Base-by-base conservation (phyloP, 2,797 vertebrate genomes). In the Phaenicophaeus curvirostris region DNA sequence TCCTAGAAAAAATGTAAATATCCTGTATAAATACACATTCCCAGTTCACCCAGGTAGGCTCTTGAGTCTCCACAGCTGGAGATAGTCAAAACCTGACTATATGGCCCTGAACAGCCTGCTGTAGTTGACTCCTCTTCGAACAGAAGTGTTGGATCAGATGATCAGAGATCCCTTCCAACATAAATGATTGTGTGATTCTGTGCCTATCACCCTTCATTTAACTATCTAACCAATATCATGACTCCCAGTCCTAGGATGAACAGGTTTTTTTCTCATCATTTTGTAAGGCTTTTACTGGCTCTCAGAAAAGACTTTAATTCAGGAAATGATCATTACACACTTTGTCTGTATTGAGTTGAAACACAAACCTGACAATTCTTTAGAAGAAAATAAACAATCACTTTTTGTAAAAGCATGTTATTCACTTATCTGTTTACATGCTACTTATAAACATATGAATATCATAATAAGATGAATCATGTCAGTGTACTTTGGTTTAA, bases 371-470 rank as follows among this genome's bases (percentile, higher is more conserved):
- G 46, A 28, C 39, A 13, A 59, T 67, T 39, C 51, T 93, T 94
- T 48, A 82, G 75, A 91, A 53, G 28, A 90, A 73, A 93, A 87
- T 85, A 91, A 81, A 94, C 82, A 87, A 81, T 92, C 71, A 77
- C 51, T 96, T 97, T 92, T 75, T 93, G 48, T 20, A 50, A 37
- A 88, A 90, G 58, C 82, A 90, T 78, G 44, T 93, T 90, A 95
- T 95, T 96, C 92, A 91, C 72, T 96, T 76, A 63, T 79, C 87
- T 95, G 23, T 87, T 95, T 79, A 71, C 87, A 93, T 94, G 94
- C 87, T 97, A 85, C 88, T 97, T 97, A 92, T 66, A 87, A 88
- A 95, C 83, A 91, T 94, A 37, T 62, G 72, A 95, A 87, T 75
- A 67, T 95, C 79, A n/a, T n/a, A n/a, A n/a, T n/a, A n/a, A n/a